Percentiles rank a stretch among this genome's conserved stretches.
Evolutionary conservation across 2,888 invertebrate species (phyloP).

Genomic region (Drosophila sordidapex): DNA sequence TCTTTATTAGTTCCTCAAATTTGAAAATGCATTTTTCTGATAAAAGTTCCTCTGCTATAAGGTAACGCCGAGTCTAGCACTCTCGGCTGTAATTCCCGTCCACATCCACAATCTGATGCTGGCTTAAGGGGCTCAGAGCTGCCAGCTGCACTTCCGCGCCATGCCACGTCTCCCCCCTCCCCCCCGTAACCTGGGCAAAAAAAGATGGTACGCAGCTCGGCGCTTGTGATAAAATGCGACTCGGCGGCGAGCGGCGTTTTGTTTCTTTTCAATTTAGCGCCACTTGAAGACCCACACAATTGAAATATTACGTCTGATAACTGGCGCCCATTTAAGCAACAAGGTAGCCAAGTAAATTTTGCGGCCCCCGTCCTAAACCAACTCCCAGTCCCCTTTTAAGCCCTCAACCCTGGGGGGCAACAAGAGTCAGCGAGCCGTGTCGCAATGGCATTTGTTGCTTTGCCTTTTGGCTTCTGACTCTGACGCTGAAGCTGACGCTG

Average conservation of each 20-base stretch:
- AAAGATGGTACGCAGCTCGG: constrained; percentile 28
- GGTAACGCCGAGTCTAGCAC: background rate
- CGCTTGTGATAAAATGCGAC: constrained; percentile 34
- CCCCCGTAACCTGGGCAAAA: background rate
- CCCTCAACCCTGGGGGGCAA: background rate
- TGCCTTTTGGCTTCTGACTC: constrained; percentile 59
- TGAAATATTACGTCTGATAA: constrained; percentile 73
- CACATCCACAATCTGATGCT: background rate
- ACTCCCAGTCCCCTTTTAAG: background rate
- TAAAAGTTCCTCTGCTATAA: background rate
- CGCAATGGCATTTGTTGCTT: constrained; percentile 58
- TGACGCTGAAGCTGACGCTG: constrained; percentile 1
- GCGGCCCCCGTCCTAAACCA: background rate
- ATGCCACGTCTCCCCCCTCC: background rate
- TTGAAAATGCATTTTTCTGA: background rate
- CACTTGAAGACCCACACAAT: constrained; percentile 57
- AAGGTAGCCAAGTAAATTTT: constrained; percentile 45
- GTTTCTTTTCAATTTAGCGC: constrained; percentile 63
- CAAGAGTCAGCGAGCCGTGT: constrained; percentile 53
- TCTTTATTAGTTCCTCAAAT: background rate
- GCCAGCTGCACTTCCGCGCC: constrained; percentile 22
- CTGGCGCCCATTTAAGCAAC: constrained; percentile 51
- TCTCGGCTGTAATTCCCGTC: background rate
- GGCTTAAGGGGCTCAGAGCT: constrained; percentile 2
- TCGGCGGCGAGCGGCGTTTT: constrained; percentile 26